Evolutionary conservation across 1,140 invertebrate genomes (phyloP), one percentile per base, ranked within the genome.

Genomic region (Trichomalopsis sarcophagae): DNA sequence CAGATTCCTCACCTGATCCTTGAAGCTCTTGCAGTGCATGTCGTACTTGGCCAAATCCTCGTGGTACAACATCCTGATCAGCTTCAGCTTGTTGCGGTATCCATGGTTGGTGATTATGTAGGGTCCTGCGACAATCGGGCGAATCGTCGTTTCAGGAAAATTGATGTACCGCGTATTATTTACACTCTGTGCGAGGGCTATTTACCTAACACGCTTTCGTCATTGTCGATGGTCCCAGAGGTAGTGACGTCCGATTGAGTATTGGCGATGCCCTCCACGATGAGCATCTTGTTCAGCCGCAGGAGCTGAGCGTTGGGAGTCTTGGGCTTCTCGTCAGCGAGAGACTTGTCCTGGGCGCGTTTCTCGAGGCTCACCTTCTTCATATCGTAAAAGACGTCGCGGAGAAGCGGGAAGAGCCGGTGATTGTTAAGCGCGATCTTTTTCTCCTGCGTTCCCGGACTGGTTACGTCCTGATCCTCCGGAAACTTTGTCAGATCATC

Each of bases 11-110:
- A 99, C 99, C 93, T 99, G 99, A 10, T 98, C 99, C 75, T 99
- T 99, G 93, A 99, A 99, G 94, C 99, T 99, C 92, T 98, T 99
- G 94, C 99, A 99, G 6, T 99, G 98, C 95, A 97, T 96, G 94
- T 99, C 98, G 91, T 99, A 99, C 95, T 99, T 99, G 93, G 99
- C 98, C 87, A 99, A 93, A 93, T 99, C 99, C 92, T 99, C 98
- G 92, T 99, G 98, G 94, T 99, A 99, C 88, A 99, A 99, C 93
- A 98, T 97, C 88, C 99, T 95, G 92, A 99, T 99, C 94, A 99
- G 98, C n/a, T 98, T 97, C 88, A 99, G 94, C 94, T 99, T 99
- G 87, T 98, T 98, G 88, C 98, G 95, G 94, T 99, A 99, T 93
- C 99, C 99, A 78, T 98, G 99, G 94, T 99, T 99, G 94, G 99